phyloP scores from a whole-genome alignment of 2,888 invertebrate species.

The Willowsia nigromaculata region DNA sequence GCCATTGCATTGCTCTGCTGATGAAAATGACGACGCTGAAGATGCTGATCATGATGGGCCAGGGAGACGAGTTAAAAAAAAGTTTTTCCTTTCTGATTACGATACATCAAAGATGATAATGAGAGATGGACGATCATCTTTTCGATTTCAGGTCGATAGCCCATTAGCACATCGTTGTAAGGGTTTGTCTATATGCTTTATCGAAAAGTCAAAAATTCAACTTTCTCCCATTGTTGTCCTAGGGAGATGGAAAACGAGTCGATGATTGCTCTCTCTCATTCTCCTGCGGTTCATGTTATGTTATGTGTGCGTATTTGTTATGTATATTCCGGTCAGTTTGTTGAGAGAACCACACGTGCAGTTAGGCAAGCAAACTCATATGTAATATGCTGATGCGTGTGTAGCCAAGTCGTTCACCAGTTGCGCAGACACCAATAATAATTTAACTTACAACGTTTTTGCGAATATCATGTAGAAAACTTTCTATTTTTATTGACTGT shows the following conservation, averaged over 20 bases:
- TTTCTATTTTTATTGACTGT: conserved; percentile 54
- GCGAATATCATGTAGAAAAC: conserved; percentile 28
- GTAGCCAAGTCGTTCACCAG: conserved; percentile 18
- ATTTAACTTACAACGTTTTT: neutral
- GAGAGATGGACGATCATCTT: conserved; percentile 62
- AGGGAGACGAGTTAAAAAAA: neutral
- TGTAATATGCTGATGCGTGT: conserved; percentile 9
- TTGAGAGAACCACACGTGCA: neutral
- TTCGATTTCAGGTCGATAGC: conserved; percentile 71
- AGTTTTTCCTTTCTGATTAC: conserved; percentile 35
- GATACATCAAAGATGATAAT: conserved; percentile 44
- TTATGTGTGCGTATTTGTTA: neutral
- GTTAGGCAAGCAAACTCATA: conserved; percentile 1
- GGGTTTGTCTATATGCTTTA: conserved; percentile 5
- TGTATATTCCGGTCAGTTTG: conserved; percentile 21
- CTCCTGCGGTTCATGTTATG: neutral
- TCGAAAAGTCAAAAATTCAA: conserved; percentile 51
- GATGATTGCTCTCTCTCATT: conserved; percentile 7
- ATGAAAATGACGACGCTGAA: conserved; percentile 21
- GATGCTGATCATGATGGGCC: neutral
- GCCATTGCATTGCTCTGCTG: neutral
- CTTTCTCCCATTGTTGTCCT: conserved; percentile 72
- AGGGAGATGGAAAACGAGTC: conserved; percentile 65
- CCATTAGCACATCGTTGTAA: conserved; percentile 68
- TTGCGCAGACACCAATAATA: neutral